Percentiles rank a stretch among this genome's conserved stretches.
Evolutionary conservation across 2,113 vertebrate genomes (phyloP).

Genomic region (Misgurnus anguillicaudatus): DNA sequence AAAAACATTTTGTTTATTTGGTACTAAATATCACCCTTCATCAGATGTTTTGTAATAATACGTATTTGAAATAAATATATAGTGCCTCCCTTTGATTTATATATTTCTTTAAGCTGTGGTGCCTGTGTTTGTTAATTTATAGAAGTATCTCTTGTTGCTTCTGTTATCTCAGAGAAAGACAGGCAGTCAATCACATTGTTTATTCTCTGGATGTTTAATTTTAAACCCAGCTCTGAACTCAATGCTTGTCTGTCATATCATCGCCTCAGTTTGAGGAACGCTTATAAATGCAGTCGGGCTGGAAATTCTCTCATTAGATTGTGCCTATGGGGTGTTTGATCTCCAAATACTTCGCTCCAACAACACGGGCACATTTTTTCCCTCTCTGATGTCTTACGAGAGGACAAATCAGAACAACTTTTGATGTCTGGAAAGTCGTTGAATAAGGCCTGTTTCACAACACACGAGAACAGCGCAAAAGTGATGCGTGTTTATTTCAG

Average conservation of each 20-base stretch:
- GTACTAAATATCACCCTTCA: too few species aligned
- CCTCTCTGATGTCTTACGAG: constrained; percentile 11
- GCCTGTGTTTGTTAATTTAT: neutral
- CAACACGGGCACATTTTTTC: constrained; percentile 9
- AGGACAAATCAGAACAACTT: constrained; percentile 10
- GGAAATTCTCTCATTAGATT: constrained; percentile 48
- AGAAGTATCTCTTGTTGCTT: neutral
- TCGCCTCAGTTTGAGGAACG: neutral
- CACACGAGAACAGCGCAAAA: too few species aligned
- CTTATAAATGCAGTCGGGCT: constrained; percentile 27
- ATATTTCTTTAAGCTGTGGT: too few species aligned
- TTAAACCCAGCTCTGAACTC: neutral
- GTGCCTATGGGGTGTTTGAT: constrained; percentile 37
- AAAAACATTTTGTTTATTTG: too few species aligned
- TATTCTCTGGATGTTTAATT: constrained; percentile 15
- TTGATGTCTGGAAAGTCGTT: neutral
- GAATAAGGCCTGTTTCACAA: neutral
- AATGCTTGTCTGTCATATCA: constrained; percentile 17
- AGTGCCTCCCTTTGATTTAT: too few species aligned
- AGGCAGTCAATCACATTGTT: constrained; percentile 15
- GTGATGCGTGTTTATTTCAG: neutral
- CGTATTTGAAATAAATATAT: too few species aligned
- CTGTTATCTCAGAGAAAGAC: neutral
- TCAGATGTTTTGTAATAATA: too few species aligned
- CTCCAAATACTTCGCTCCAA: constrained; percentile 31